A percentile compares a stretch with the other conserved stretches of the same genome.
Conservation (phyloP, 2,797 vertebrate species). For the Pyrocephalus nanus region DNA sequence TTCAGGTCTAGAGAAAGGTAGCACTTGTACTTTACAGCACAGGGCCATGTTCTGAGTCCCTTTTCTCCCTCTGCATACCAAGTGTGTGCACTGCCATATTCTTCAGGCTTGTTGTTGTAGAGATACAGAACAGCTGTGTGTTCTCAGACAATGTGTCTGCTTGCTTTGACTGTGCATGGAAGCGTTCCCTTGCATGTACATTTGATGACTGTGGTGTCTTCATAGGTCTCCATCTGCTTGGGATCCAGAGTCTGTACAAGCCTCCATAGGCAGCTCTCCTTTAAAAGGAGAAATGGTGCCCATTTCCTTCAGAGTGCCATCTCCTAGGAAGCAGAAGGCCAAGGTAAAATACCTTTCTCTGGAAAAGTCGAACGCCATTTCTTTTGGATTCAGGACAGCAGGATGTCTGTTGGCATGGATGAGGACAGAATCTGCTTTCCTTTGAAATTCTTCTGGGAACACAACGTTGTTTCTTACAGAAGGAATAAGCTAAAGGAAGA, state of each 20-base stretch:
- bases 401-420: background rate
- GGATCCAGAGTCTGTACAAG: background rate
- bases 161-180: background rate
- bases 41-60: background rate
- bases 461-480: background rate
- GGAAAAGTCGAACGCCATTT: background rate
- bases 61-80: background rate
- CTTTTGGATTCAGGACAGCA: background rate
- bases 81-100: background rate
- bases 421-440: background rate
- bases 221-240: background rate
- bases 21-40: background rate
- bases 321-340: background rate
- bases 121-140: background rate
- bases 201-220: background rate
- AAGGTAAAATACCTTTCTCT: background rate
- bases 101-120: background rate
- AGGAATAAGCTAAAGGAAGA: background rate
- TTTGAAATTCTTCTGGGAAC: background rate
- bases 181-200: background rate
- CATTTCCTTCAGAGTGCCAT: background rate
- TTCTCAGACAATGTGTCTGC: background rate
- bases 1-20: background rate
- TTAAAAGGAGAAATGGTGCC: background rate
- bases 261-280: background rate